A percentile compares a stretch with the other conserved stretches of the same genome.
These are phyloP conservation scores for Reinhardtius hippoglossoides DNA, from an alignment of 2,113 vertebrate species.

Conservation along the genomic window DNA sequence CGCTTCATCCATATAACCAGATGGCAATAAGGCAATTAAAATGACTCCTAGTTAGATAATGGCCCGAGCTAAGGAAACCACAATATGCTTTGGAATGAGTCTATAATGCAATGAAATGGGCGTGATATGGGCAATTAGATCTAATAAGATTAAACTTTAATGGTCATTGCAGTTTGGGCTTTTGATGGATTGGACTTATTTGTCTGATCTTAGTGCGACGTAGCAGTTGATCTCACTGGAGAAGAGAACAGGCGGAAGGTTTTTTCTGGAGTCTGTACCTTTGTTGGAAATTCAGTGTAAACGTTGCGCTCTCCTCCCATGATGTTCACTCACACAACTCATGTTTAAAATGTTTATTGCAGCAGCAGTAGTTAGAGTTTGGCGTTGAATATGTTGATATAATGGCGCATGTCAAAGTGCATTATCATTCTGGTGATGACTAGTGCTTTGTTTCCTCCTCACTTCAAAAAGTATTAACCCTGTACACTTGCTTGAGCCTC, in stretches of 20 bases:
- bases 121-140: slow-evolving; percentile 50
- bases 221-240: not conserved
- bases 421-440: too few species aligned
- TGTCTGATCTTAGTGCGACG: not conserved
- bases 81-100: slow-evolving; percentile 32
- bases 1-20: slow-evolving; percentile 43
- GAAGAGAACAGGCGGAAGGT: not conserved
- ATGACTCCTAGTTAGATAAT: slow-evolving; percentile 30
- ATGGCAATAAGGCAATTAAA: slow-evolving; percentile 59
- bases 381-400: too few species aligned
- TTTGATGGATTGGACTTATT: not conserved
- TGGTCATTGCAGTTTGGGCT: slow-evolving; percentile 21
- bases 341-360: too few species aligned
- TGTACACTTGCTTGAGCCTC: not conserved
- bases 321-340: too few species aligned
- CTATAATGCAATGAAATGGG: slow-evolving; percentile 43
- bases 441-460: not conserved
- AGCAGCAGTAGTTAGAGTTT: too few species aligned
- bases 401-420: too few species aligned
- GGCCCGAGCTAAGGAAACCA: slow-evolving; percentile 47
- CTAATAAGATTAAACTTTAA: slow-evolving; percentile 48
- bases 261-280: not conserved
- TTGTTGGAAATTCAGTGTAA: not conserved
- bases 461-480: not conserved
- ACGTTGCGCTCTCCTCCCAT: not conserved